Base-by-base conservation (phyloP, 1,140 invertebrate species). In the Carposina sasakii region DNA sequence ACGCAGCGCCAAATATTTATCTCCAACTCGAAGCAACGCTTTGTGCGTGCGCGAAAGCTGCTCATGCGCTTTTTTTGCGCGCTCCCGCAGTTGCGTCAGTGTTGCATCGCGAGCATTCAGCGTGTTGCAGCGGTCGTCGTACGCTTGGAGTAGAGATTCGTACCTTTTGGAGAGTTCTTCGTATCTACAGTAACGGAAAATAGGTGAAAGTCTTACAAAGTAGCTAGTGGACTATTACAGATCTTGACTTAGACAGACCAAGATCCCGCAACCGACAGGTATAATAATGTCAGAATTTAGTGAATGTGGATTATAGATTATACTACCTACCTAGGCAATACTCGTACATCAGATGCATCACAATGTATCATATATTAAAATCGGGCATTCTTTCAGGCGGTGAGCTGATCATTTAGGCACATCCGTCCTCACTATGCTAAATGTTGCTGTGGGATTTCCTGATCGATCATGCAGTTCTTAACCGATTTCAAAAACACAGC, bases 161-260 rank as follows among this genome's bases (percentile, higher is more conserved):
- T 82, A 76, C 2, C 66, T 66, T 41, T 75, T 74, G 16, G 66
- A 68, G 31, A 82, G 52, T 48, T 82, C 71, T 64, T 79, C 72
- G 31, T 79, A 79, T 52, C 78, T 82, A 28, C 3, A 12, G 16
- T 30, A 30, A 30, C 15, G 28, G 28, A n/a, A n/a, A n/a, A 30
- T 30, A 30, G 10, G 15, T 30, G 28, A 13, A 10, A n/a, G 15
- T 13, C 28, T 13, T 30, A 30, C 10, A n/a, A n/a, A 30, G 9
- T 9, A 13, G 33, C 9, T 16, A 2, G 16, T 16, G 33, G 33
- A n/a, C n/a, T 36, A 16, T 36, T 36, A 17, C 19, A 13, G 19
- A 36, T 36, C 16, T 36, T 8, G 13, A 17, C 8, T 36, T 13
- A 16, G 16, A 16, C 13, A 16, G n/a, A 36, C 16, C 16, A 16